These are phyloP conservation scores for Heliconius hortense DNA, from an alignment of 2,888 invertebrate genomes.

Conservation along the genomic window DNA sequence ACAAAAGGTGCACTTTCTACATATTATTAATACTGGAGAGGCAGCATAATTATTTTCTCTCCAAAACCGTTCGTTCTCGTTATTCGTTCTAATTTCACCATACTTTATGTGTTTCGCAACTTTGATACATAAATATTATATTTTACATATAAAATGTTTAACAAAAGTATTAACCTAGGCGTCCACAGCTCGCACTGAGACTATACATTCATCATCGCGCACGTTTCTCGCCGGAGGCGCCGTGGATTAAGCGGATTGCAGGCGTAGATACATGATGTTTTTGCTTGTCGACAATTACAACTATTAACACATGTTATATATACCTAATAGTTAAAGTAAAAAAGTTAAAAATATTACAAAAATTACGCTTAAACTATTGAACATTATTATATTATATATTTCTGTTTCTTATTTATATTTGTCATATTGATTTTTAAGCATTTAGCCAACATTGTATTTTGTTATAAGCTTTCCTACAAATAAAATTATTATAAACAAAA, in stretches of 20 bases:
- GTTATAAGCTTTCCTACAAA: neutral
- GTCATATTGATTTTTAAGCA: no score
- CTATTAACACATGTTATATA: conserved; percentile 45
- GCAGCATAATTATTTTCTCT: neutral
- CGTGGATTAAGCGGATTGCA: conserved; percentile 68
- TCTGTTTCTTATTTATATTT: neutral
- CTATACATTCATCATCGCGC: conserved; percentile 46
- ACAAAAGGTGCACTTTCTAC: neutral
- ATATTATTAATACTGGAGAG: neutral
- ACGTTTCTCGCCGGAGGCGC: conserved; percentile 62
- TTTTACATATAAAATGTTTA: conserved; percentile 29
- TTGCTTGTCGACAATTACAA: conserved; percentile 61
- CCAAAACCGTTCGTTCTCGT: no score
- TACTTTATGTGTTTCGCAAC: neutral
- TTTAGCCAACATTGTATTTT: neutral
- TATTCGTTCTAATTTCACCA: neutral
- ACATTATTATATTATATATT: neutral
- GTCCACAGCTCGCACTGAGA: conserved; percentile 45
- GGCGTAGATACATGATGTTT: conserved; percentile 62
- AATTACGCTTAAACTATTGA: no score
- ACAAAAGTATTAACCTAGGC: neutral
- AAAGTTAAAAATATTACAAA: neutral
- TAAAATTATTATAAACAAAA: neutral
- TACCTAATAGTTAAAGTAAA: neutral
- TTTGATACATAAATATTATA: neutral